Evolutionary conservation across 2,113 vertebrate species (phyloP), one percentile per base, ranked within the genome.

Genomic region (Takifugu flavidus): DNA sequence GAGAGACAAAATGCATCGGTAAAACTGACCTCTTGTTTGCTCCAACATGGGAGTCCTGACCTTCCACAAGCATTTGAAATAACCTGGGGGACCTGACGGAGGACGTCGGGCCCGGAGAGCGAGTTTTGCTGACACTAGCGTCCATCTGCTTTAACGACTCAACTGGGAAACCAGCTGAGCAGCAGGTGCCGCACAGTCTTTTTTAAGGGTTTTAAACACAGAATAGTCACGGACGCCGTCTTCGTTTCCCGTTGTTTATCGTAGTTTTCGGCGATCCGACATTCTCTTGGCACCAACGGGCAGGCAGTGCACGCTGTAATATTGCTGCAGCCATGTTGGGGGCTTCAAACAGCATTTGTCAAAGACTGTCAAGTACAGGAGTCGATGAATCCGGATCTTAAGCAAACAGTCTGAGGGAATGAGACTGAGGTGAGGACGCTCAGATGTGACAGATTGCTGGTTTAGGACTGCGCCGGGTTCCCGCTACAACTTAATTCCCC

Each of bases 111-210:
- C 75, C 83, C 34, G 73, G 67, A 85, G 75, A 81, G 75, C 77
- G 79, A 81, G 77, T 74, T 80, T 65, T 72, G 77, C 74, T 84
- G 82, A 87, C 87, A 84, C 82, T 86, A 86, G 61, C 13, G 68
- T 62, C 85, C 85, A 88, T 89, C 88, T 89, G 86, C 80, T 80
- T 77, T 59, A 77, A 79, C 72, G 49, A 72, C 71, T 54, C 65
- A 14, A 62, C 62, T 31, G 84, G 72, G 79, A 86, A 54, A 25
- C 27, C 31, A 15, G 59, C 49, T 39, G 65, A 56, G 59, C 55
- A 14, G 58, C 62, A 78, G 57, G 56, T 74, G 62, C 74, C 74
- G 78, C 39, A 72, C 62, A 59, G 72, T 56, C 25, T 64, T 54
- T 28, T 62, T 62, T 54, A 65, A 43, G 66, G 15, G 47, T 25